Evolutionary conservation across 2,888 invertebrate genomes (phyloP), one percentile per base, ranked within the genome.

Genomic region (Scrobipalpa costella): DNA sequence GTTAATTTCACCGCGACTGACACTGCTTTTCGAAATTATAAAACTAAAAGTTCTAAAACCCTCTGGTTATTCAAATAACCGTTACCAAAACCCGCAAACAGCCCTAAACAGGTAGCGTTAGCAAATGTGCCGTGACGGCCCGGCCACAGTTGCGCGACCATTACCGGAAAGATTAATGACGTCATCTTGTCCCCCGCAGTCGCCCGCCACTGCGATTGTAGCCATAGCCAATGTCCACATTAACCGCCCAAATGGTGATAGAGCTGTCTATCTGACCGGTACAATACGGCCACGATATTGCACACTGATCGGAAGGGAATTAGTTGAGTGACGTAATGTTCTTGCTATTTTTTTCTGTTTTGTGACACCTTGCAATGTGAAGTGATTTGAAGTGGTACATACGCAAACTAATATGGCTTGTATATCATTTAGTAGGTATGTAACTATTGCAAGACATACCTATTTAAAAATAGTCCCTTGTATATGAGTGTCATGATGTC

Each of bases 111-210:
- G 60, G 60, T 60, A 60, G 75, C 69, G 66, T 71, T 72, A 72
- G 74, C 79, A 85, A 88, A 86, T 86, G 85, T 80, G 71, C 81
- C 82, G 79, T 85, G 83, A 83, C 84, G 80, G 72, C 73, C 70
- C 71, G 72, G 75, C 76, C 79, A 75, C 80, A 77, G 81, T 84
- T 74, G 77, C 78, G 80, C 71, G 75, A 79, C 81, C 84, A 85
- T 87, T 88, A 88, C 79, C 78, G 69, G 74, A 73, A 81, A 85
- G 84, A 88, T 89, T 86, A 84, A 89, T 86, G 87, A 82, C 83
- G 81, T 81, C 84, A 86, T 87, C 83, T 81, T 83, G 84, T 80
- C 81, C 82, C 76, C 74, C 73, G 69, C 71, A 73, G 71, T 73
- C 75, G 75, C 80, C 83, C 84, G 80, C 78, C 70, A 72, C 72